Evolutionary conservation across 2,113 vertebrate species (phyloP).

Genomic region (Bufo bufo): DNA sequence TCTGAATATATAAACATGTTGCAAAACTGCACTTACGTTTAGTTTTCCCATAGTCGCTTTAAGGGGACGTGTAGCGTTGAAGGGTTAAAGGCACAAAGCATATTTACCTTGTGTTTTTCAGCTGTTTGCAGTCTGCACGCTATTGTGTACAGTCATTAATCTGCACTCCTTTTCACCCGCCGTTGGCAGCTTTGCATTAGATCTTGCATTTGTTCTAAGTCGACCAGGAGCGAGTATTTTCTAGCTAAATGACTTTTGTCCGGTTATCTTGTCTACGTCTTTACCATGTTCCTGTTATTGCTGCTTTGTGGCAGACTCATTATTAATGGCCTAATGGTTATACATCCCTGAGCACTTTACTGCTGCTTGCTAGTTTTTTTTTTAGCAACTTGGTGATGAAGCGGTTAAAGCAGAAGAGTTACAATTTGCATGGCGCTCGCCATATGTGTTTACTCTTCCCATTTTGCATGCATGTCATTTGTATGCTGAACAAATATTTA

Average conservation of each 20-base stretch:
- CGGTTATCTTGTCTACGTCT: neutral
- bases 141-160: neutral
- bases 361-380: neutral
- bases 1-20: neutral
- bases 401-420: constrained; percentile 4
- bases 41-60: neutral
- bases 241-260: neutral
- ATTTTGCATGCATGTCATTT: constrained; percentile 41
- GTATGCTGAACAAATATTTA: constrained; percentile 43
- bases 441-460: neutral
- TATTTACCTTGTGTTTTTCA: neutral
- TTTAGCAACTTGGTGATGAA: neutral
- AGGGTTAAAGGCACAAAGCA: neutral
- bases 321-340: neutral
- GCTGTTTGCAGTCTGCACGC: neutral
- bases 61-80: neutral
- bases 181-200: neutral
- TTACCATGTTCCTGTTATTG: neutral
- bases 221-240: neutral
- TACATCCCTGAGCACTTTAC: neutral
- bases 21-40: neutral
- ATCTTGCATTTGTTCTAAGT: neutral
- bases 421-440: constrained; percentile 23
- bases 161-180: neutral
- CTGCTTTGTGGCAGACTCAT: neutral